Evolutionary conservation across 2,888 invertebrate species (phyloP), one percentile per base, ranked within the genome.

Genomic region (Unio delphinus): DNA sequence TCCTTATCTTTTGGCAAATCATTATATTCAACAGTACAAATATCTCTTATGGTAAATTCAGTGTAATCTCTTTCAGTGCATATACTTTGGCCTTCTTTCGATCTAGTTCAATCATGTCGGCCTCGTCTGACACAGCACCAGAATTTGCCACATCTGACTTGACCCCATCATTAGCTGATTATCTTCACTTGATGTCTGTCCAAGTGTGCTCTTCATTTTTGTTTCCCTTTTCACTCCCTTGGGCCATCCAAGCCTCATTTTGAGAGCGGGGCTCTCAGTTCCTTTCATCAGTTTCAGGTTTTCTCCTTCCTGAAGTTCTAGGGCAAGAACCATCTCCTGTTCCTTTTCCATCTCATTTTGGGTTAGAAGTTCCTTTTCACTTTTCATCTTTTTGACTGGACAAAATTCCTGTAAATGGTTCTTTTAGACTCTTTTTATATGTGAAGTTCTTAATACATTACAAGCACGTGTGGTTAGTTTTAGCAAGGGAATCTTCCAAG

Each of bases 381-480:
- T 64, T 57, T 75, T 81, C 7, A 83, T 75, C 65, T 83, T 85
- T 64, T 86, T 83, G 28, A 86, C 82, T 7, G 80, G 74, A 76
- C 90, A 89, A 62, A 87, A 83, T 59, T 87, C 87, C 45, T 80
- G 78, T 65, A 86, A 85, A 76, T 90, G 90, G 70, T 89, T 89
- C 23, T 45, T 86, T 82, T 55, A 90, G 77, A 70, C 87, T 88
- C 67, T 89, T 88, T 30, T 85, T 76, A 75, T 89, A 90, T 7
- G 87, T 87, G 78, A 90, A 90, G 54, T 84, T 81, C 59, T 85
- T 84, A 55, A 75, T 71, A 71, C 90, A 90, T 74, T 89, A 88
- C 28, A 82, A 81, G 75, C 90, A 90, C 64, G 73, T 73, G 67
- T 85, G 85, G 65, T 79, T 80, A 8, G 75, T 68, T 62, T 78